Evolutionary conservation across 2,113 vertebrate species (phyloP).

Genomic region (Ia io): DNA sequence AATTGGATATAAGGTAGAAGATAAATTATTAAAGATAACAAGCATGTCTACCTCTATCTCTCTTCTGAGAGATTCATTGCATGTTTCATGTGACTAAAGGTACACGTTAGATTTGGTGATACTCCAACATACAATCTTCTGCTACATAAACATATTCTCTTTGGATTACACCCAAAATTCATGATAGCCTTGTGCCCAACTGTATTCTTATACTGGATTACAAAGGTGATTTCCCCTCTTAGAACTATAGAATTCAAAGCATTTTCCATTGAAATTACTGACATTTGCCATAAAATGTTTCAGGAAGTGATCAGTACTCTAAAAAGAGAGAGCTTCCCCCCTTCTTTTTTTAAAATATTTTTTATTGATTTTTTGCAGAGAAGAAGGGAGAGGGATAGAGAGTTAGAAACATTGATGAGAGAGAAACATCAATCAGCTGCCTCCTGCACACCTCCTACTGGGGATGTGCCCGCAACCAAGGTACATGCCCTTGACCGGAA

Average conservation of each 20-base stretch:
- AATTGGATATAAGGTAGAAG: neutral
- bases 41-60: neutral
- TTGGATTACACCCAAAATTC: neutral
- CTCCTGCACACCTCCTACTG: too few relatives aligned
- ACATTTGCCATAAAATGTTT: conserved; percentile 55
- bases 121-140: neutral
- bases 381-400: too few relatives aligned
- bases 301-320: conserved; percentile 48
- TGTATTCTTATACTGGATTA: neutral
- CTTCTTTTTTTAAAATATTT: neutral
- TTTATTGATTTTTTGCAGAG: too few relatives aligned
- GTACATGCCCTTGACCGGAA: too few relatives aligned
- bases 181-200: neutral
- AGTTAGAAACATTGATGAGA: too few relatives aligned
- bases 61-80: neutral
- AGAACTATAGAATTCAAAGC: neutral
- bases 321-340: neutral
- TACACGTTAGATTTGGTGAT: neutral
- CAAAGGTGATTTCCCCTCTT: neutral
- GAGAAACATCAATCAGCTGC: too few relatives aligned
- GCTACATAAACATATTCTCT: neutral
- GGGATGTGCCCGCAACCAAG: too few relatives aligned
- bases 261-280: conserved; percentile 42
- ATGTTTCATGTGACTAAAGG: neutral
- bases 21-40: neutral